Conservation (phyloP, 2,113 vertebrate genomes). For the Cnemophilus loriae region DNA sequence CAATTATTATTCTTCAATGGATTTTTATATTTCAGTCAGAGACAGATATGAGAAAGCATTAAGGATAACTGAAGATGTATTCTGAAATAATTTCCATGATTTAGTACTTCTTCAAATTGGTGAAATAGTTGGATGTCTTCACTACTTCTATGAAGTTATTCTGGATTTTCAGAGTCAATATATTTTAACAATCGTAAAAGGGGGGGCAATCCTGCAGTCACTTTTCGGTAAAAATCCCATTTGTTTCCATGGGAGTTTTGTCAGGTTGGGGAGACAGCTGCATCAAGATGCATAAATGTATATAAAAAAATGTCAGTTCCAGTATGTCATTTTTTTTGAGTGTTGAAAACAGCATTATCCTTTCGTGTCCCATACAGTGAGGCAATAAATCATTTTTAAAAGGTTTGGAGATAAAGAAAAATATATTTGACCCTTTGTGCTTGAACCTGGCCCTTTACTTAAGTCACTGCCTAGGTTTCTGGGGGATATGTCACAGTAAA, state of each 20-base stretch:
- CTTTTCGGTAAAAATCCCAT: slow-evolving; percentile 21
- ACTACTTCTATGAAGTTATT: background rate
- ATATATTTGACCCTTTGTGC: slow-evolving; percentile 40
- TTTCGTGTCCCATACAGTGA: slow-evolving; percentile 20
- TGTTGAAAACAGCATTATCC: slow-evolving; percentile 47
- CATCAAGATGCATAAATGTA: slow-evolving; percentile 26
- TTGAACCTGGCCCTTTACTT: background rate
- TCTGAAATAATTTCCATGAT: background rate
- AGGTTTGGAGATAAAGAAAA: slow-evolving; percentile 49
- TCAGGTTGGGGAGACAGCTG: background rate
- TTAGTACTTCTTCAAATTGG: slow-evolving; percentile 8
- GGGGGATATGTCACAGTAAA: background rate
- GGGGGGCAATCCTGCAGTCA: background rate
- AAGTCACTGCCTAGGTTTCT: background rate
- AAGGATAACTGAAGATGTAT: background rate
- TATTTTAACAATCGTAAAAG: background rate
- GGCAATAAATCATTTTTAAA: slow-evolving; percentile 52
- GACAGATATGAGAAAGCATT: slow-evolving; percentile 8
- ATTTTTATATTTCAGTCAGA: slow-evolving; percentile 41
- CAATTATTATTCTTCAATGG: slow-evolving; percentile 36
- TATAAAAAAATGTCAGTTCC: slow-evolving; percentile 29
- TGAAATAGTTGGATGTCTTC: background rate
- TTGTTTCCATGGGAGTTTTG: background rate
- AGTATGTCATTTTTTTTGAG: slow-evolving; percentile 33
- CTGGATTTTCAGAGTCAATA: background rate